A percentile compares a stretch with the other conserved stretches of the same genome.
Conservation (phyloP, 2,797 vertebrate species). For the Circus cinereus region DNA sequence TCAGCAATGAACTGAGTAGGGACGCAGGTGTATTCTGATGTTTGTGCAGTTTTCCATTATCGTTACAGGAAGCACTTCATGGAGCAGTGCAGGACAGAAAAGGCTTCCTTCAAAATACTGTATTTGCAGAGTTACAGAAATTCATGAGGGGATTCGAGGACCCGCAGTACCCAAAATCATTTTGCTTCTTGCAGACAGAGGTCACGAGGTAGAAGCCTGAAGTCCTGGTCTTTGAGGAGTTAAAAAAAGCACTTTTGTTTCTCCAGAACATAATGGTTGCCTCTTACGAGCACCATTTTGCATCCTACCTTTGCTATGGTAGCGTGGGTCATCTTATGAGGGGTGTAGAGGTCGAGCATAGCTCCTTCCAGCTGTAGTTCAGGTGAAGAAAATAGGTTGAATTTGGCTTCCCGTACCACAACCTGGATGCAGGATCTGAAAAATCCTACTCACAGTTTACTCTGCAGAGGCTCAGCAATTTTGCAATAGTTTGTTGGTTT, state of each 20-base stretch:
- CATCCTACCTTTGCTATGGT: background rate
- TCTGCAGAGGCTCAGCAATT: background rate
- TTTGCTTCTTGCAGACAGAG: background rate
- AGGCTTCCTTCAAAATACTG: background rate
- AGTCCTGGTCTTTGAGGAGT: background rate
- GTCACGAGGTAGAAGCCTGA: background rate
- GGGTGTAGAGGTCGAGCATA: background rate
- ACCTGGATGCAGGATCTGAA: background rate
- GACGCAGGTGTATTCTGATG: fast-evolving
- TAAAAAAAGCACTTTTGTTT: background rate
- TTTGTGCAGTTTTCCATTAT: background rate
- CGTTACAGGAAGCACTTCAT: background rate
- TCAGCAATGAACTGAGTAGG: background rate
- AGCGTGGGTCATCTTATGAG: background rate
- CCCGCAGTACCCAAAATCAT: background rate
- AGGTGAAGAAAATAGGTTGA: background rate
- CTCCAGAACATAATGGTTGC: background rate
- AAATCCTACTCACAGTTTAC: background rate
- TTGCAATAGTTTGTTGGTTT: background rate
- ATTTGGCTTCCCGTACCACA: background rate
- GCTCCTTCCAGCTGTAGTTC: background rate
- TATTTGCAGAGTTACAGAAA: background rate
- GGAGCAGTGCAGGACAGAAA: background rate
- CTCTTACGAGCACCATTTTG: background rate
- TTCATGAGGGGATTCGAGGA: background rate